Conservation (phyloP, 2,113 vertebrate species). For the Heterocephalus glaber region DNA sequence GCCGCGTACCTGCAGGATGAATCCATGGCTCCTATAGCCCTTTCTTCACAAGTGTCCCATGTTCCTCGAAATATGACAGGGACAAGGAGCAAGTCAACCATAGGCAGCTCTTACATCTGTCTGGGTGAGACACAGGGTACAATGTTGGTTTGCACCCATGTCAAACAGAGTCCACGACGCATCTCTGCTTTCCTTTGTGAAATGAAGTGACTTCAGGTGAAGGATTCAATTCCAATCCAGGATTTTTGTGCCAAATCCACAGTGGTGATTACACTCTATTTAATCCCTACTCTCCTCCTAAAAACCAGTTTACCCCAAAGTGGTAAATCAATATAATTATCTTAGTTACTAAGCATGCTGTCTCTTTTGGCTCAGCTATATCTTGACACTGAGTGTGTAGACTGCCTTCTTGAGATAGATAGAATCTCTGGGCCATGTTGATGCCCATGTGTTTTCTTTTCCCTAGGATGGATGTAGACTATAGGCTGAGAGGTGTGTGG, state of each 20-base stretch:
- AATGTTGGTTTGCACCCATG: neutral
- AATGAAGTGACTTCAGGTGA: neutral
- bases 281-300: neutral
- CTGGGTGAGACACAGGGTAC: neutral
- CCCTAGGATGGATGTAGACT: neutral
- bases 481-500: neutral
- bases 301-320: neutral
- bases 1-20: neutral
- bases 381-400: neutral
- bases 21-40: neutral
- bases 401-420: neutral
- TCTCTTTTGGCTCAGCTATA: neutral
- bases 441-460: neutral
- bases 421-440: neutral
- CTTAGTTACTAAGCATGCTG: neutral
- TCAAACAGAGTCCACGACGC: neutral
- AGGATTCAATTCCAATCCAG: neutral
- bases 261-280: neutral
- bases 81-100: neutral
- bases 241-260: neutral
- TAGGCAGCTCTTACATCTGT: neutral
- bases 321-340: neutral
- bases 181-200: neutral
- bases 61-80: neutral
- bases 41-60: neutral